Evolutionary conservation across 2,888 invertebrate species (phyloP).

Genomic region (Drosophila heteroneura): DNA sequence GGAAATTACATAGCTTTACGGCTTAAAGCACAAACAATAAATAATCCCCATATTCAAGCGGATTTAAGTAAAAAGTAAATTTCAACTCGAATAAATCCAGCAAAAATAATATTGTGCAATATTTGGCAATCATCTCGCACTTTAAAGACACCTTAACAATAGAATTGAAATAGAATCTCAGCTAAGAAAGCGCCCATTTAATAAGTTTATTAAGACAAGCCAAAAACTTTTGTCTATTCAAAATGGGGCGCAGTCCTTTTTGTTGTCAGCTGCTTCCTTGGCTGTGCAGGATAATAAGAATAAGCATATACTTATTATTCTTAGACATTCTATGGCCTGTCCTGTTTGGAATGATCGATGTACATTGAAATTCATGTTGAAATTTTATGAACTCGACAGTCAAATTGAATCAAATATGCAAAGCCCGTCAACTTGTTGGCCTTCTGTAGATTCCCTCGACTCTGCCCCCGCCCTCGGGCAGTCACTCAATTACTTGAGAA

Average conservation of each 20-base stretch:
- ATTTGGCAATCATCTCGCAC: neutral
- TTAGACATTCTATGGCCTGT: constrained; percentile 11
- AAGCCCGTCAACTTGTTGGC: constrained; percentile 46
- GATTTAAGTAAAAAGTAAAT: neutral
- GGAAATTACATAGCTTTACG: neutral
- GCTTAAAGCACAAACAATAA: neutral
- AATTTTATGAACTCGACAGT: constrained; percentile 38
- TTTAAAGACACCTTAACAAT: neutral
- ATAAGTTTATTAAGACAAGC: constrained; percentile 1
- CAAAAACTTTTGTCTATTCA: neutral
- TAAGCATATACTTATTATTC: constrained; percentile 19
- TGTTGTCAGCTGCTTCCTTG: constrained; percentile 1
- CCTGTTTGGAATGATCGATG: constrained; percentile 37
- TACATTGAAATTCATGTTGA: constrained; percentile 31
- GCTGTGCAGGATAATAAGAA: neutral
- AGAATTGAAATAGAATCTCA: neutral
- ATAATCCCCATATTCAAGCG: neutral
- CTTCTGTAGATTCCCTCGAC: neutral
- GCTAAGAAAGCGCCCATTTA: neutral
- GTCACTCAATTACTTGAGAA: constrained; percentile 30
- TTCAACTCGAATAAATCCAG: neutral
- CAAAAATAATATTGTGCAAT: neutral
- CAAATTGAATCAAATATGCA: constrained; percentile 49
- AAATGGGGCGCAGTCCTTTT: constrained; percentile 9
- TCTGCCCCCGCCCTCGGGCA: neutral